Evolutionary conservation across 2,113 vertebrate species (phyloP), one percentile per base, ranked within the genome.

Genomic region (Balaenoptera acutorostrata): DNA sequence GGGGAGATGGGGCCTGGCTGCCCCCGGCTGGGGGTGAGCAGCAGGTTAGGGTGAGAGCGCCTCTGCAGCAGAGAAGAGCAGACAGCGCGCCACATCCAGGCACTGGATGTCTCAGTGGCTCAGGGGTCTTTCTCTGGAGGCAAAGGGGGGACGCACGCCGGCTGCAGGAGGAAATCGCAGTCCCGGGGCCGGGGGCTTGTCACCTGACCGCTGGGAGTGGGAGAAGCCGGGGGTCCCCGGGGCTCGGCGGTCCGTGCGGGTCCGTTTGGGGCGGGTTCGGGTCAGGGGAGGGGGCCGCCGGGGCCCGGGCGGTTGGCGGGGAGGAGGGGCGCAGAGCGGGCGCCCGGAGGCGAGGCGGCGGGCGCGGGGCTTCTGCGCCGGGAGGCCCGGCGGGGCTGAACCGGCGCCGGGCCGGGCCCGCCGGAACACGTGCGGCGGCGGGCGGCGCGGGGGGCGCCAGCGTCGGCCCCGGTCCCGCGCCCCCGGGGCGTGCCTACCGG

Each of bases 351-450:
- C 18, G 49, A 8, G 55, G 57, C 85, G 31, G 31, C 23, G 71
- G 46, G 75, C 86, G 29, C 8, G 5, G 31, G 78, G 84, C 59
- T 29, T 23, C 69, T 39, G 78, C 69, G 52, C 49, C 14, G 41
- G n/a, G 57, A 33, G 57, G 75, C 41, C 64, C 25, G 82, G 59
- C 31, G 25, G 82, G 1, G 77, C 75, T 6, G 87, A 52, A 31
- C 75, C 29, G 3, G 57, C 69, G 71, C 75, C 75, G 52, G 89
- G 33, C 74, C 52, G 39, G 39, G 71, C 80, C 90, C 33, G 89
- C 39, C 46, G 86, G 71, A 63, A 91, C 97, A 96, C 88, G 97
- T 95, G 97, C 61, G 90, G 85, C 69, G 89, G 57, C 57, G 18
- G 27, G 0, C 21, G 49, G 88, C 91, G 95, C 13, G 23, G 25